Percentiles rank a stretch among this genome's conserved stretches.
phyloP scores from a whole-genome alignment of 2,888 invertebrate genomes.

The Himalopsyche anomala region DNA sequence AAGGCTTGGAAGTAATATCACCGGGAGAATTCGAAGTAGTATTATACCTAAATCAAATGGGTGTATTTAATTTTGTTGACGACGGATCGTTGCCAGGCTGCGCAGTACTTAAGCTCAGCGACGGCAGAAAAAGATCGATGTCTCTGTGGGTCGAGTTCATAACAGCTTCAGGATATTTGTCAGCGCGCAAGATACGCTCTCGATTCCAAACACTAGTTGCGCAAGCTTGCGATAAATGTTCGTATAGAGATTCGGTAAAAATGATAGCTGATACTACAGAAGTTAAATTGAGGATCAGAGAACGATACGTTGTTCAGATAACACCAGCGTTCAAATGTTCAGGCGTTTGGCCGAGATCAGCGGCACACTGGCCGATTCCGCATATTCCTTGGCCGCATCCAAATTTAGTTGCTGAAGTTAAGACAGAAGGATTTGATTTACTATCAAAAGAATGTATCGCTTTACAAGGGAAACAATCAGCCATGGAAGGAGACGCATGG shows the following conservation, averaged over 20 bases:
- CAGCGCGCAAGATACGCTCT: conserved; percentile 94
- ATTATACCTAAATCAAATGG: conserved; percentile 97
- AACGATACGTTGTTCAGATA: conserved; percentile 94
- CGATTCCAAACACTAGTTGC: conserved; percentile 93
- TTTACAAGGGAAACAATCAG: conserved; percentile 88
- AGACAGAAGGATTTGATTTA: conserved; percentile 95
- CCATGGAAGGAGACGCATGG: conserved; percentile 98
- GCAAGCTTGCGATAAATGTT: conserved; percentile 94
- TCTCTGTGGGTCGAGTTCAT: conserved; percentile 98
- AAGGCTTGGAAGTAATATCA: conserved; percentile 95
- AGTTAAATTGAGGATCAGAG: conserved; percentile 91
- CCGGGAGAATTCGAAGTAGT: conserved; percentile 96
- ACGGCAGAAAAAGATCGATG: conserved; percentile 97
- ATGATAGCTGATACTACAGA: conserved; percentile 96
- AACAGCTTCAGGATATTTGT: conserved; percentile 95
- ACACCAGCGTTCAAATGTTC: conserved; percentile 96
- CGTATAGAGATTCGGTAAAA: conserved; percentile 93
- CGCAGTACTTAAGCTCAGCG: conserved; percentile 95
- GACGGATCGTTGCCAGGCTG: conserved; percentile 95
- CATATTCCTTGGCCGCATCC: conserved; percentile 96
- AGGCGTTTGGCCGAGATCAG: conserved; percentile 95
- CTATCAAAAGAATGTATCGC: conserved; percentile 91
- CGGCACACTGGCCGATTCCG: conserved; percentile 94
- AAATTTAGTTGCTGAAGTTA: conserved; percentile 92
- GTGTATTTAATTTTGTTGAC: conserved; percentile 97